These are phyloP conservation scores for Dynastes tityus DNA, from an alignment of 2,888 invertebrate species.

Conservation along the genomic window DNA sequence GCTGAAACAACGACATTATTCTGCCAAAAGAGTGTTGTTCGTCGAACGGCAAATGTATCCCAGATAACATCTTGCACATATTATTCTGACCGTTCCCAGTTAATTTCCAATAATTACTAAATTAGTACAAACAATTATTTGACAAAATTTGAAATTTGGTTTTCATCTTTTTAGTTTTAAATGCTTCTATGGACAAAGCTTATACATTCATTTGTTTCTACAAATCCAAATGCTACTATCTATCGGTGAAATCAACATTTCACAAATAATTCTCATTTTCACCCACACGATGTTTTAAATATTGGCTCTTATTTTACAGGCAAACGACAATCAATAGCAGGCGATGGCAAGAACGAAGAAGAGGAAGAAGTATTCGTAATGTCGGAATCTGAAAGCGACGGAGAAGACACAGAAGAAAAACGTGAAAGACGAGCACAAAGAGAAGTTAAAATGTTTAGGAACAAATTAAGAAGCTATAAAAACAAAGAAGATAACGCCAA, in stretches of 20 bases:
- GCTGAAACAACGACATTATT: too few species aligned
- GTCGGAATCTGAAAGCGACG: conserved; percentile 77
- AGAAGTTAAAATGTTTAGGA: conserved; percentile 79
- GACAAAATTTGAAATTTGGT: too few species aligned
- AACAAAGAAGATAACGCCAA: conserved; percentile 82
- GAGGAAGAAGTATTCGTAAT: conserved; percentile 76
- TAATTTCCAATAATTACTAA: too few species aligned
- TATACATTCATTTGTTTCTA: too few species aligned
- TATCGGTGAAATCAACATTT: background rate
- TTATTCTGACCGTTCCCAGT: too few species aligned
- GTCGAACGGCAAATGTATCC: too few species aligned
- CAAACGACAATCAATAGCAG: conserved; percentile 62
- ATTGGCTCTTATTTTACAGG: conserved; percentile 55
- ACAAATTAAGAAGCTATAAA: conserved; percentile 73
- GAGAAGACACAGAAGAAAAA: conserved; percentile 79
- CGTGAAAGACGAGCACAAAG: conserved; percentile 75
- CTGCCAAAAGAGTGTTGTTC: too few species aligned
- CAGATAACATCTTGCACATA: too few species aligned
- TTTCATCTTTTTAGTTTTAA: too few species aligned
- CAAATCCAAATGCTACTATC: too few species aligned
- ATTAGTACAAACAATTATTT: too few species aligned
- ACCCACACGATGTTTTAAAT: background rate
- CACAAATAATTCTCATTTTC: background rate
- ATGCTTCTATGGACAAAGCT: too few species aligned
- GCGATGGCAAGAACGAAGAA: conserved; percentile 72